Evolutionary conservation across 2,113 vertebrate genomes (phyloP).

Genomic region (Potamarius usumacintae): DNA sequence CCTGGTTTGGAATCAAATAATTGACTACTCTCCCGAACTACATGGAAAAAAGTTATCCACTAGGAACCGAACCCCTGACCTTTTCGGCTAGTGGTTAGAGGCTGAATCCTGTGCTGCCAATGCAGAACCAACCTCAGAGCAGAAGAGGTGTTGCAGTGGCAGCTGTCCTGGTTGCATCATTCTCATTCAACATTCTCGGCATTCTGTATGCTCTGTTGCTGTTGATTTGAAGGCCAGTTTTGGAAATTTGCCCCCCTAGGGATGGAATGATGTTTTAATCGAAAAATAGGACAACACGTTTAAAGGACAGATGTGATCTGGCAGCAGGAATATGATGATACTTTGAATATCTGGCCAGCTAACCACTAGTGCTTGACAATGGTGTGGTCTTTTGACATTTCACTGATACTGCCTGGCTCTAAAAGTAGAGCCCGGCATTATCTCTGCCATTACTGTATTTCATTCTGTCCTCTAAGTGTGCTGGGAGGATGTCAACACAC

Average conservation of each 20-base stretch:
- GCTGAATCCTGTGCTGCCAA: background rate
- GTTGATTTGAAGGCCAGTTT: background rate
- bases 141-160: background rate
- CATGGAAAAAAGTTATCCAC: background rate
- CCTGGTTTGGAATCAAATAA: background rate
- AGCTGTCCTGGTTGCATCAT: conserved; percentile 29
- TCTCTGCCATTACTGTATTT: conserved; percentile 31
- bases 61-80: background rate
- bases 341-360: background rate
- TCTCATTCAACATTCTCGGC: background rate
- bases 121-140: background rate
- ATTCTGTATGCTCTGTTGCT: background rate
- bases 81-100: background rate
- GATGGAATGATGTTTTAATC: background rate
- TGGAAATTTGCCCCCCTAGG: background rate
- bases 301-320: background rate
- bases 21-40: background rate
- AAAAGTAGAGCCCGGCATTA: conserved; percentile 27
- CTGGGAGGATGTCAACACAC: background rate
- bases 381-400: conserved; percentile 48
- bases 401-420: conserved; percentile 18
- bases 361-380: conserved; percentile 23
- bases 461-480: conserved; percentile 22
- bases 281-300: background rate
- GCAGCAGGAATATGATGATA: background rate